A percentile compares a stretch with the other conserved stretches of the same genome.
phyloP scores from a whole-genome alignment of 2,113 vertebrate genomes.

The Cheirogaleus medius region DNA sequence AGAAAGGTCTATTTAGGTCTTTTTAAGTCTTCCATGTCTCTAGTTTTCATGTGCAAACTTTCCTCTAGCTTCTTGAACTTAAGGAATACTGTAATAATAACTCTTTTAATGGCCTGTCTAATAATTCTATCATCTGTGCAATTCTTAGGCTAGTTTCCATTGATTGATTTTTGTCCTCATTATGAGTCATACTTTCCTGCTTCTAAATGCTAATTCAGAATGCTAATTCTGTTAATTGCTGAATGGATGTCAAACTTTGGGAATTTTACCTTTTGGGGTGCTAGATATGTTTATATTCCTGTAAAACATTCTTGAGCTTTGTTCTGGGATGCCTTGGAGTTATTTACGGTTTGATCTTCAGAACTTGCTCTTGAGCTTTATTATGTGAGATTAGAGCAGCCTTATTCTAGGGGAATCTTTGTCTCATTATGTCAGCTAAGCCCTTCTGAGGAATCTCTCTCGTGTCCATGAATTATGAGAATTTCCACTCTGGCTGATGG shows the following conservation, averaged over 20 bases:
- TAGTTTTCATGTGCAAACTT: not conserved
- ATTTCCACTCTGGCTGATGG: not conserved
- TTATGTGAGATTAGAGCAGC: not conserved
- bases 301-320: not conserved
- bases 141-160: not conserved
- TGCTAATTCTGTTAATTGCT: constrained; percentile 41
- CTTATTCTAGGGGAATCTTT: not conserved
- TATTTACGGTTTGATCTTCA: not conserved
- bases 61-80: not conserved
- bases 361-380: not conserved
- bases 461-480: not conserved
- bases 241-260: not conserved
- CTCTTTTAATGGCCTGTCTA: not conserved
- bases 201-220: constrained; percentile 7
- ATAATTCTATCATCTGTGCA: not conserved
- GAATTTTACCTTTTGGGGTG: not conserved
- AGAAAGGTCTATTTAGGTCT: not conserved
- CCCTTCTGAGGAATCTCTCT: not conserved
- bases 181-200: not conserved
- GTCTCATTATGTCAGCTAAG: not conserved
- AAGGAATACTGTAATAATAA: not conserved
- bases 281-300: not conserved
- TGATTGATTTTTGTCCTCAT: constrained; percentile 20
- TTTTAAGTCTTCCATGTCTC: not conserved
- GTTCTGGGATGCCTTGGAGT: not conserved